Evolutionary conservation across 1,140 invertebrate species (phyloP), one percentile per base, ranked within the genome.

Genomic region (Papilio polyxenes): DNA sequence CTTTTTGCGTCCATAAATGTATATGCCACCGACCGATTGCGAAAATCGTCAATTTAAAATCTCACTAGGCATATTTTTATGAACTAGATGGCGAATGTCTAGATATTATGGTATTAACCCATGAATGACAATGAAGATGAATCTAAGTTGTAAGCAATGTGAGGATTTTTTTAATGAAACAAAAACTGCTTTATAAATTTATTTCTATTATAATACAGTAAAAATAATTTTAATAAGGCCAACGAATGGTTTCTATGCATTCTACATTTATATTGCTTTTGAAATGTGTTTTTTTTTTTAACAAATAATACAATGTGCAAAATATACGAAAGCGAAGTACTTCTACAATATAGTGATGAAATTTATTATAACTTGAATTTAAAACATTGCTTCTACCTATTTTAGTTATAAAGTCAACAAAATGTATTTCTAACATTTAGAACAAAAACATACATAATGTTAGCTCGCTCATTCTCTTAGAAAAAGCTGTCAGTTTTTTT

Each of bases 201-300:
- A 11, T 72, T 72, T 72, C 37, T 37, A 37, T 15, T 72, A 37
- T 37, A 17, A 11, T 69, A 69, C 62, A 69, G 5, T 72, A 72
- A 15, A 72, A 72, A 37, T 37, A 72, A 37, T 37, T 72, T 72
- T 72, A 72, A 72, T 72, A 72, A 72, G 65, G 65, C 65, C 65
- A 72, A 37, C 65, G 13, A 72, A 72, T 40, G 65, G 65, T 72
- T 72, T 72, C 31, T 72, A 40, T 72, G 13, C 65, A 72, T 37
- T 13, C 65, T 72, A 72, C 31, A 15, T 72, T 11, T 15, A 15
- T 37, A 72, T 72, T 72, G 11, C 65, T 72, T 15, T 72, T 15
- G 13, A 72, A 40, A 72, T 44, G 23, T 31, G 23, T 10, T 37
- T 23, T 69, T 37, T 23, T 69, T 69, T 9, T 65, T 65, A 65